A percentile compares a stretch with the other conserved stretches of the same genome.
phyloP scores from a whole-genome alignment of 2,113 vertebrate genomes.

The Baryphthengus martii region DNA sequence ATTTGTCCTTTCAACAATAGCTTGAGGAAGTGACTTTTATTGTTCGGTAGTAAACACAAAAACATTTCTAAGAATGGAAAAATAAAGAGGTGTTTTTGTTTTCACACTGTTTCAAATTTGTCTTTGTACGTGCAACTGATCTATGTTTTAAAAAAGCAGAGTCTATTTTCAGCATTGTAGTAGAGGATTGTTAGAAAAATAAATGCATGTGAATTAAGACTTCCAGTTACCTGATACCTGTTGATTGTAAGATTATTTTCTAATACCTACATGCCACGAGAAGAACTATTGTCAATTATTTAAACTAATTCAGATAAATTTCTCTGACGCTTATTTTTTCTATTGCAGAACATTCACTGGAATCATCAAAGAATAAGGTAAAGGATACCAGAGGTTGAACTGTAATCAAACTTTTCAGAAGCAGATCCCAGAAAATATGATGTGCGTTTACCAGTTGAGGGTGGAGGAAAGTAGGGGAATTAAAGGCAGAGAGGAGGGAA shows the following conservation, averaged over 20 bases:
- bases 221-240: not conserved
- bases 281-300: not conserved
- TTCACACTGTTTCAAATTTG: not conserved
- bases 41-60: not conserved
- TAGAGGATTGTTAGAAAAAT: not conserved
- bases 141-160: not conserved
- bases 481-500: not conserved
- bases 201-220: not conserved
- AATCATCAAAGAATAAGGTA: slow-evolving; percentile 91
- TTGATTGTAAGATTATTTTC: not conserved
- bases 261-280: not conserved
- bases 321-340: not conserved
- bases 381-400: not conserved
- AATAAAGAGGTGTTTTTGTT: not conserved
- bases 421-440: not conserved
- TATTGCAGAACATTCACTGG: slow-evolving; percentile 86
- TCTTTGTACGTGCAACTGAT: not conserved
- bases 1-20: not conserved
- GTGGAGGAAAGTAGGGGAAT: not conserved
- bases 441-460: not conserved
- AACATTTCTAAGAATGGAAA: not conserved
- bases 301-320: not conserved
- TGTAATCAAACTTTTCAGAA: not conserved
- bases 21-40: not conserved
- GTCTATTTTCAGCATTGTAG: not conserved